Percentiles rank a stretch among this genome's conserved stretches.
These are phyloP conservation scores for Orthonyx spaldingii DNA, from an alignment of 2,113 vertebrate species.

Conservation along the genomic window DNA sequence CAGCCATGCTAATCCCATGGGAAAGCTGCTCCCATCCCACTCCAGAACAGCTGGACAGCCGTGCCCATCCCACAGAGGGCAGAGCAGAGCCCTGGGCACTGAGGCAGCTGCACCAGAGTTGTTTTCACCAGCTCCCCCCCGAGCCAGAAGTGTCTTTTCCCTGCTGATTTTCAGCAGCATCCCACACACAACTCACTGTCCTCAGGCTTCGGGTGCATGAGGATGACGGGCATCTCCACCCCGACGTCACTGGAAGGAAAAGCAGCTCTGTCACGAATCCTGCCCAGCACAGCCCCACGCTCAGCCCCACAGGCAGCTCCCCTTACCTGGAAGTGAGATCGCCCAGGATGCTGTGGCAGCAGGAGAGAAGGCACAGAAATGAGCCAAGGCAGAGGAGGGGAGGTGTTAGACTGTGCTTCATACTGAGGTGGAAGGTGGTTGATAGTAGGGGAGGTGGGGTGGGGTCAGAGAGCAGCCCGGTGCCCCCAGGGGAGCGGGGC, in stretches of 20 bases:
- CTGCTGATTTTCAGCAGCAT: rapidly evolving
- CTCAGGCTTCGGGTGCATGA: slow-evolving; percentile 87
- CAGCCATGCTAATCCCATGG: not conserved
- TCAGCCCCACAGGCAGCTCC: not conserved
- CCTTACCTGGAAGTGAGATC: slow-evolving; percentile 84
- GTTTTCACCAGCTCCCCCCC: not conserved
- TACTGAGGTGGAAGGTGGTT: not conserved
- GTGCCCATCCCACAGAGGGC: not conserved
- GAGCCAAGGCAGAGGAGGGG: not conserved
- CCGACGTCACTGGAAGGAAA: slow-evolving; percentile 74
- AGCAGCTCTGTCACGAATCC: not conserved
- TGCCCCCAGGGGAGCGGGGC: not conserved
- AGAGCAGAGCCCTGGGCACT: not conserved
- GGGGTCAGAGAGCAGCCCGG: not conserved
- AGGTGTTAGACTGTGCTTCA: not conserved
- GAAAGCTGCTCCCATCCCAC: not conserved
- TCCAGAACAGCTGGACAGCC: not conserved
- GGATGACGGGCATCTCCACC: slow-evolving; percentile 80
- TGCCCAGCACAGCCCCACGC: rapidly evolving
- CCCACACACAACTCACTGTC: slow-evolving; percentile 53
- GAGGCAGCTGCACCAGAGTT: not conserved
- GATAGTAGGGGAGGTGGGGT: not conserved
- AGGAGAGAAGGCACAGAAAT: slow-evolving; percentile 14
- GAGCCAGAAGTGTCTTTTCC: not conserved
- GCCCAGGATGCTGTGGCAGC: slow-evolving; percentile 75